Base-by-base conservation (phyloP, 2,113 vertebrate species). In the Cepphus grylle region DNA sequence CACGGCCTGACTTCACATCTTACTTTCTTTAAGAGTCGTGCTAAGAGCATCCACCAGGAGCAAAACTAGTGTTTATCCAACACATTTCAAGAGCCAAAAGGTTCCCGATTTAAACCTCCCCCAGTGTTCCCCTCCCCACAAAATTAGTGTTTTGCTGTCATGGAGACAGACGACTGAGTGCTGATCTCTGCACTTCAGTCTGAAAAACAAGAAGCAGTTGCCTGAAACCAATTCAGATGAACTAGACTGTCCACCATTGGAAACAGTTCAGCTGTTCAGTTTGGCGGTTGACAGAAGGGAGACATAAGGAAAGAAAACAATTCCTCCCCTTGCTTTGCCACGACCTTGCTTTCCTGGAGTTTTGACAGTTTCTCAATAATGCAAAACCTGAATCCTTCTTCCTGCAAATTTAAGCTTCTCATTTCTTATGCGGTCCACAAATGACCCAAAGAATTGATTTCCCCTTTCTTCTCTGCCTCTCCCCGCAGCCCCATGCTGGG, bases 131-230 rank as follows among this genome's bases (percentile, higher is more conserved):
- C 26, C 36, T 91, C 21, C 34, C 56, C 61, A 81, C 56, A 88
- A 67, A 96, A 93, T 79, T 14, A 88, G 47, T 67, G 36, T 52
- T 95, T 93, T 92, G 86, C 88, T 93, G 88, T 88, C 83, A 86
- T 82, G 90, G 83, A 96, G 90, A 93, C 36, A 92, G 76, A 91
- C 1, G 8, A 40, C 36, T 71, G 52, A 87, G 62, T 3, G 22
- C 59, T 66, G 77, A 86, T 84, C 72, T 81, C 83, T 83, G 45
- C 69, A 67, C 52, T 90, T 81, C 22, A 36, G 43, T 95, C 65
- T 89, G 90, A 90, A 91, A 92, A 91, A 76, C 43, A 74, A 84
- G 80, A 63, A 78, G 34, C 27, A 25, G 43, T 93, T 86, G 50
- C 86, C 76, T 84, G 61, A 92, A 93, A 94, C 23, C 80, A 90